Evolutionary conservation across 2,797 vertebrate species (phyloP).

Genomic region (Leptatherina wallacei): DNA sequence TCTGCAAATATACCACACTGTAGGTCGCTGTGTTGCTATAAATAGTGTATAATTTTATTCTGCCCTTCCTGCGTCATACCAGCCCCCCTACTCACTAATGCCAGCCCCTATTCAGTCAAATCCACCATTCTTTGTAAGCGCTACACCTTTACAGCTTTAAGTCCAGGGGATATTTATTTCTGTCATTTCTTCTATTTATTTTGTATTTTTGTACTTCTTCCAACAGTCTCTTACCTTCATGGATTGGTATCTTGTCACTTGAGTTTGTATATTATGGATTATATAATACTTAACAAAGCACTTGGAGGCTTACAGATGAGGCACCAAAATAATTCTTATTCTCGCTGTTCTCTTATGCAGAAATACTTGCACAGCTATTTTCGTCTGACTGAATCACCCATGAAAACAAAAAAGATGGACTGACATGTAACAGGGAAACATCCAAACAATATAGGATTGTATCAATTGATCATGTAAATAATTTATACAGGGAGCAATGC

Average conservation of each 20-base stretch:
- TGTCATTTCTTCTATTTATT: background rate
- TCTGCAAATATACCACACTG: conserved; percentile 52
- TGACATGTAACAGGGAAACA: conserved; percentile 2
- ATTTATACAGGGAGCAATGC: background rate
- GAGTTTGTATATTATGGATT: conserved; percentile 9
- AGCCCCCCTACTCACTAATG: conserved; percentile 42
- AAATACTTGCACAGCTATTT: conserved; percentile 19
- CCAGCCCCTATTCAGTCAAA: conserved; percentile 53
- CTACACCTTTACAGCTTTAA: conserved; percentile 23
- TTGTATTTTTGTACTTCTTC: background rate
- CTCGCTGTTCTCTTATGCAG: conserved; percentile 4
- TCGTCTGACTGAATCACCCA: conserved; percentile 26
- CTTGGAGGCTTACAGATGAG: conserved; percentile 13
- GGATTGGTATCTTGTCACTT: background rate
- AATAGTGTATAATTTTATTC: conserved; percentile 71
- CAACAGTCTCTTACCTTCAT: background rate
- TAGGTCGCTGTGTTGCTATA: conserved; percentile 61
- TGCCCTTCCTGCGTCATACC: conserved; percentile 53
- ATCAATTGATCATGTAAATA: background rate
- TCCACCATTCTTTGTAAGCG: conserved; percentile 23
- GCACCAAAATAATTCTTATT: conserved; percentile 15
- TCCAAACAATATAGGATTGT: background rate
- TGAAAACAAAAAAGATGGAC: conserved; percentile 5
- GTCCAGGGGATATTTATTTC: background rate
- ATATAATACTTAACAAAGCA: conserved; percentile 4